Evolutionary conservation across 2,888 invertebrate genomes (phyloP), one percentile per base, ranked within the genome.

Genomic region (Gisinianus flammeolus): DNA sequence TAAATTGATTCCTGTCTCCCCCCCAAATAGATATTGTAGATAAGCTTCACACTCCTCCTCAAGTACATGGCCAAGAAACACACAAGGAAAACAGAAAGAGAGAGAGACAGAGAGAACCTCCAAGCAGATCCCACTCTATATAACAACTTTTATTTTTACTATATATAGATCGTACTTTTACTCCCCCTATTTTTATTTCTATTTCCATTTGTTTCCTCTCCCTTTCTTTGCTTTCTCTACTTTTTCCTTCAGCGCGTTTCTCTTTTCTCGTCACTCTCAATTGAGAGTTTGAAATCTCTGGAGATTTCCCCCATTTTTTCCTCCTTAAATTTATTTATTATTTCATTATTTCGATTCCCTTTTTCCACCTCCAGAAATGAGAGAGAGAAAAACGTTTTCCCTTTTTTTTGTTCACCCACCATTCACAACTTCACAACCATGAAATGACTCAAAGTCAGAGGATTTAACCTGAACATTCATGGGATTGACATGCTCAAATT

Each of bases 1-100:
- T 71, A 71, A 71, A 71, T 71, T 71, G 71, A 71, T 71, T 71
- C 22, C 54, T 56, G 0, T 19, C 52, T 26, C 52, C 70, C 8
- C 26, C 28, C 26, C 24, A 26, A 22, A 33, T n/a, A 3, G 16
- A 30, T 24, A 64, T 24, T 28, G 26, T 26, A 64, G 10, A 24
- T 44, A 44, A 16, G 8, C 52, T 44, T 16, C 52, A 16, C 52
- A 44, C 52, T 12, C 52, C 52, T 44, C 8, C 52, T 44, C 16
- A 44, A 44, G 8, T 44, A 44, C 52, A 8, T 44, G 10, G 52
- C 52, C n/a, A n/a, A n/a, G 8, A 44, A 44, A 44, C 2, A 44
- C 2, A 4, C 44, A n/a, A n/a, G 56, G 4, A 56, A 56, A 56
- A 19, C 56, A 12, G 4, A 56, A 22, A 56, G 22, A 6, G 56